Conservation (phyloP, 2,113 vertebrate genomes). For the Saguinus imperator region DNA sequence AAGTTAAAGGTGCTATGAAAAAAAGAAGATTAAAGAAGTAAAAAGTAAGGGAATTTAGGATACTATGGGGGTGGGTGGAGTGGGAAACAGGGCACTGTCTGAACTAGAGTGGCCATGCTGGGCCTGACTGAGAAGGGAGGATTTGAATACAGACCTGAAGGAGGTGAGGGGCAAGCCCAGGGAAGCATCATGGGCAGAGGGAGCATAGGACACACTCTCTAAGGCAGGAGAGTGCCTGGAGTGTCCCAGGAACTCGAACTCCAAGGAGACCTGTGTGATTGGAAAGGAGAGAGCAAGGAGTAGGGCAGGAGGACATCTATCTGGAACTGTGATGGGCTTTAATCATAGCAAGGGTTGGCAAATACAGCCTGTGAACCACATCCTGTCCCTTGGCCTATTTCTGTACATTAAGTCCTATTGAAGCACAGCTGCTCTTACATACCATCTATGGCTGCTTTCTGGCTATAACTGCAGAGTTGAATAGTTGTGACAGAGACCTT, state of each 20-base stretch:
- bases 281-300: background rate
- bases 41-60: background rate
- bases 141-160: background rate
- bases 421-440: background rate
- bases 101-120: background rate
- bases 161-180: background rate
- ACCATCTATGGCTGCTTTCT: background rate
- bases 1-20: background rate
- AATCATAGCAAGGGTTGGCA: background rate
- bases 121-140: background rate
- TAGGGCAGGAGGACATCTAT: too few relatives aligned
- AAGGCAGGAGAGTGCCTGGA: background rate
- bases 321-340: background rate
- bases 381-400: background rate
- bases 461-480: background rate
- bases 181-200: background rate
- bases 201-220: background rate
- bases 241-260: background rate
- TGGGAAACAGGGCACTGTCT: background rate
- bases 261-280: background rate
- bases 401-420: background rate
- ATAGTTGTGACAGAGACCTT: background rate
- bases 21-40: background rate
- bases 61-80: rapidly evolving
- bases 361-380: rapidly evolving